phyloP scores from a whole-genome alignment of 2,113 vertebrate genomes.

The Sapajus apella region DNA sequence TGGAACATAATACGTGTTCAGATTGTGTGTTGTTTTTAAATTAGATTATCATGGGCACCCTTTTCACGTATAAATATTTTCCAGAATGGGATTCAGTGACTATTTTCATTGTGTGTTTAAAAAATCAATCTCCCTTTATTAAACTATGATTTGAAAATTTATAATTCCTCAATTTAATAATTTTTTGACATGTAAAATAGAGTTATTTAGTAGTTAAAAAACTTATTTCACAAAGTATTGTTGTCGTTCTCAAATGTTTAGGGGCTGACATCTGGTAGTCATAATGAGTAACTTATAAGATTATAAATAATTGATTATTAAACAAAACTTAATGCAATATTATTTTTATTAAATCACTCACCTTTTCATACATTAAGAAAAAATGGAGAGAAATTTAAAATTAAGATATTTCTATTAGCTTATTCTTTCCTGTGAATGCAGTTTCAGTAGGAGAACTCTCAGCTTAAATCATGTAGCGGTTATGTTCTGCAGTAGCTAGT shows the following conservation, averaged over 20 bases:
- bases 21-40: neutral
- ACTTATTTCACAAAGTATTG: neutral
- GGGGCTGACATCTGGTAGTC: neutral
- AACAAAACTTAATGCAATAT: neutral
- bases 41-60: neutral
- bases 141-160: neutral
- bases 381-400: neutral
- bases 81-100: neutral
- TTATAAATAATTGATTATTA: constrained; percentile 9
- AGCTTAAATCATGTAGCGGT: neutral
- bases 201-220: neutral
- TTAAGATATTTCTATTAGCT: neutral
- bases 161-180: neutral
- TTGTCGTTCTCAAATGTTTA: neutral
- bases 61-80: neutral
- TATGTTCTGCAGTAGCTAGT: neutral
- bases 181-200: neutral
- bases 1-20: neutral
- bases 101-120: neutral
- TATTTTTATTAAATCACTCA: neutral
- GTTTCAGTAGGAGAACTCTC: neutral
- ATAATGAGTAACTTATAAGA: neutral
- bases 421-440: neutral
- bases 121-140: neutral
- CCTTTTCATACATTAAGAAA: neutral